Conservation (phyloP, 2,113 vertebrate genomes). For the Tragelaphus buxtoni region DNA sequence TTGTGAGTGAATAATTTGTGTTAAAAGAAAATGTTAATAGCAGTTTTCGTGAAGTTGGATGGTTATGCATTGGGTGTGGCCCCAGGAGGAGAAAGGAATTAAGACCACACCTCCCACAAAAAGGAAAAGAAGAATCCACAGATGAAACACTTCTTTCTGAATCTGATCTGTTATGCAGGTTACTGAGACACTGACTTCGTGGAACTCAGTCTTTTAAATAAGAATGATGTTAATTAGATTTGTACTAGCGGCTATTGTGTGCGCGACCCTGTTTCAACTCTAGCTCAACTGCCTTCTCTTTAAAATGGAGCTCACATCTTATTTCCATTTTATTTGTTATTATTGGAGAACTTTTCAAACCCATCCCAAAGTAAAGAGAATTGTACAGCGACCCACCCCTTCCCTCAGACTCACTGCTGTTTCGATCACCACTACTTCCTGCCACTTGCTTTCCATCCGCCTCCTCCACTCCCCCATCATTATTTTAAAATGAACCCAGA, state of each 20-base stretch:
- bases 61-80: background rate
- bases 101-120: background rate
- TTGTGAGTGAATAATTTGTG: background rate
- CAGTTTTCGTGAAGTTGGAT: background rate
- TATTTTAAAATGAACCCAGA: background rate
- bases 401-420: accelerated
- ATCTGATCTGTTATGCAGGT: background rate
- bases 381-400: accelerated
- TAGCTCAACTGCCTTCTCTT: background rate
- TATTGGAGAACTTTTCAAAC: background rate
- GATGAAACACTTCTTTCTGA: background rate
- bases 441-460: accelerated
- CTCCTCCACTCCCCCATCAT: accelerated
- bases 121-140: background rate
- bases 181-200: background rate
- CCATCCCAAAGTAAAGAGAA: background rate
- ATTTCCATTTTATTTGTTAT: background rate
- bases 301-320: background rate
- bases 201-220: background rate
- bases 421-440: accelerated
- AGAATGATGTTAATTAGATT: slow-evolving; percentile 1
- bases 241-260: background rate
- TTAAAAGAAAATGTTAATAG: background rate
- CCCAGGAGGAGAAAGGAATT: background rate
- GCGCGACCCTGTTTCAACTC: background rate